phyloP scores from a whole-genome alignment of 2,888 invertebrate species.

The Eupithecia centaureata region DNA sequence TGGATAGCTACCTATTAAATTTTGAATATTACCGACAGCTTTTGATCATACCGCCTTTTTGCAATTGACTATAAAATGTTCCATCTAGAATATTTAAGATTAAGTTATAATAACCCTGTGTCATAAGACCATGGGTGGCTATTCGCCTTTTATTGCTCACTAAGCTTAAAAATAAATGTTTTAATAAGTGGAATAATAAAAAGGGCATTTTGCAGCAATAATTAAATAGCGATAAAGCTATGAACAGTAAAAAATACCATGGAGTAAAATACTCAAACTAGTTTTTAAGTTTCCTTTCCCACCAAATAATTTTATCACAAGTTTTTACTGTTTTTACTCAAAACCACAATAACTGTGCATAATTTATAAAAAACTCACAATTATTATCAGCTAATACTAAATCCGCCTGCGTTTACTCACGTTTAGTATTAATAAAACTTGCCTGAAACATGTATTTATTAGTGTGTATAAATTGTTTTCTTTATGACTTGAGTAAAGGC shows the following conservation, averaged over 20 bases:
- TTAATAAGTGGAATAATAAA: conserved; percentile 2
- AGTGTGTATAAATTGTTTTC: conserved; percentile 35
- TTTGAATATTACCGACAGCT: not conserved
- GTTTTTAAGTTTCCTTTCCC: not conserved
- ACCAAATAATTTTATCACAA: not conserved
- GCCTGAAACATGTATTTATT: conserved; percentile 31
- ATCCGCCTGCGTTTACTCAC: conserved; percentile 28
- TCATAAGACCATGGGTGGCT: conserved; percentile 4
- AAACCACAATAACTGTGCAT: not conserved
- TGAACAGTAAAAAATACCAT: not conserved
- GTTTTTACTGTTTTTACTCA: not conserved
- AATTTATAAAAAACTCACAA: conserved; percentile 34
- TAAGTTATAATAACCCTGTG: not conserved
- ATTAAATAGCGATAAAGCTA: not conserved
- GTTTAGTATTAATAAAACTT: conserved; percentile 34
- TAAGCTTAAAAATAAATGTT: not conserved
- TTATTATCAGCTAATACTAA: conserved; percentile 34
- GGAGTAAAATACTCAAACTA: not conserved
- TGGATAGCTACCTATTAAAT: not conserved
- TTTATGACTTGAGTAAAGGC: conserved; percentile 30
- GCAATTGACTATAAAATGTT: not conserved
- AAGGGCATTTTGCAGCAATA: not conserved
- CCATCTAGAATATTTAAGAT: not conserved
- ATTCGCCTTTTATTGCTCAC: not conserved
- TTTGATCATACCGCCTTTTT: conserved; percentile 12